Evolutionary conservation across 2,113 vertebrate species (phyloP).

Genomic region (Amphiprion percula): DNA sequence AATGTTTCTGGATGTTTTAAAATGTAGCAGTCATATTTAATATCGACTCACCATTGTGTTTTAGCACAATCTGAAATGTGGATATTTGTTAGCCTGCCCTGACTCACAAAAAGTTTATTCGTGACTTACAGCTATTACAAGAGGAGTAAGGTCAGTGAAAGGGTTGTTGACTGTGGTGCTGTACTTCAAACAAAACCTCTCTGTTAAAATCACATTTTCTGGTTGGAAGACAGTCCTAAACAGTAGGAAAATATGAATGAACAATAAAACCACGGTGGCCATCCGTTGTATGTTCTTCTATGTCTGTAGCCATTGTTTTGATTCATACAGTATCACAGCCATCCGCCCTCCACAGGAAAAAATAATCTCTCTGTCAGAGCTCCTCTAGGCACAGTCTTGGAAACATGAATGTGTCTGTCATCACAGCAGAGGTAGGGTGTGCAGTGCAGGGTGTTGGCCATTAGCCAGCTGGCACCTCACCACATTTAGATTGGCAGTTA

Average conservation of each 20-base stretch:
- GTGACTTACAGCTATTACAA: neutral
- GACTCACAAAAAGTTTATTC: neutral
- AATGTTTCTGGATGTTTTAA: too few species aligned
- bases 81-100: neutral
- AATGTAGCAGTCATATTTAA: too few species aligned
- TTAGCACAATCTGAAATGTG: neutral
- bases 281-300: neutral
- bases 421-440: slow-evolving; percentile 6
- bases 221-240: neutral
- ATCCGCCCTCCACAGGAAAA: slow-evolving; percentile 2
- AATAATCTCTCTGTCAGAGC: neutral
- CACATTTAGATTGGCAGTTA: slow-evolving; percentile 7
- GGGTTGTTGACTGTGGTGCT: neutral
- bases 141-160: neutral
- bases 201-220: slow-evolving; percentile 8
- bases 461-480: slow-evolving; percentile 37
- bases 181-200: neutral
- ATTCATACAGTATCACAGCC: slow-evolving; percentile 2
- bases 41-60: neutral
- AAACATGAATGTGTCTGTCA: slow-evolving; percentile 39
- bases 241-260: slow-evolving; percentile 27
- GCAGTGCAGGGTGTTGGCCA: slow-evolving; percentile 7
- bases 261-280: slow-evolving; percentile 8
- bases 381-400: slow-evolving; percentile 30
- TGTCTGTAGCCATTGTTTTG: slow-evolving; percentile 3